A percentile compares a stretch with the other conserved stretches of the same genome.
Evolutionary conservation across 2,888 invertebrate genomes (phyloP).

Genomic region (Cerceris rybyensis): DNA sequence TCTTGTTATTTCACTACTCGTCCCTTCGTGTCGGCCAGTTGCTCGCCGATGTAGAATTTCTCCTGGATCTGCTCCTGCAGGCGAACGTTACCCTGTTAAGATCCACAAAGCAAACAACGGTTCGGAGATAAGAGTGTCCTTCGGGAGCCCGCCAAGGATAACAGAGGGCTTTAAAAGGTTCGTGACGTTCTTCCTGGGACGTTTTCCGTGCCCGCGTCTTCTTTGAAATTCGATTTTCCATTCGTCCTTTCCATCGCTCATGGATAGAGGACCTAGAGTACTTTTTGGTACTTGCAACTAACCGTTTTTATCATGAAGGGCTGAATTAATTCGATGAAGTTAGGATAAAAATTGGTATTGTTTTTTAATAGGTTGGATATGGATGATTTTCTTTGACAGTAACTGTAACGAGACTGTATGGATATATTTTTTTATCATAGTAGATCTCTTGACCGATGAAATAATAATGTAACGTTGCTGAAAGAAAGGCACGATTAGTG

Average conservation of each 20-base stretch:
- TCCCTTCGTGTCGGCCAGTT: constrained; percentile 45
- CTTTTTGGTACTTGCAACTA: too few relatives aligned
- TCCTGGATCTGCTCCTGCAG: constrained; percentile 59
- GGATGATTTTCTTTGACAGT: too few relatives aligned
- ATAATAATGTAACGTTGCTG: too few relatives aligned
- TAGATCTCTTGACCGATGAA: too few relatives aligned
- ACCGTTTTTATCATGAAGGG: too few relatives aligned
- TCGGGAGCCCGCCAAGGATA: constrained; percentile 74
- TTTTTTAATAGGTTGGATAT: too few relatives aligned
- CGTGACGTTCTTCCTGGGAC: constrained; percentile 47
- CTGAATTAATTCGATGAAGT: too few relatives aligned
- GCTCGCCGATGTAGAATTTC: constrained; percentile 50
- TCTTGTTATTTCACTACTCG: constrained; percentile 65
- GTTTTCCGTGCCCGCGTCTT: constrained; percentile 4
- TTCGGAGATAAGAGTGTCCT: constrained; percentile 73
- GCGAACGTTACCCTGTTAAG: constrained; percentile 70
- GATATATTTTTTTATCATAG: too few relatives aligned
- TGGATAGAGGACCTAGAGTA: not conserved
- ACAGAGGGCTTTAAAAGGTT: constrained; percentile 76
- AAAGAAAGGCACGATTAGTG: too few relatives aligned
- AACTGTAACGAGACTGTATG: too few relatives aligned
- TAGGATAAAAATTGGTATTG: too few relatives aligned
- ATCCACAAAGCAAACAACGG: constrained; percentile 75
- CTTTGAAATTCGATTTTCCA: constrained; percentile 52
- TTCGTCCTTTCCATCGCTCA: not conserved